These are phyloP conservation scores for Antidorcas marsupialis DNA, from an alignment of 2,113 vertebrate genomes.

Conservation along the genomic window DNA sequence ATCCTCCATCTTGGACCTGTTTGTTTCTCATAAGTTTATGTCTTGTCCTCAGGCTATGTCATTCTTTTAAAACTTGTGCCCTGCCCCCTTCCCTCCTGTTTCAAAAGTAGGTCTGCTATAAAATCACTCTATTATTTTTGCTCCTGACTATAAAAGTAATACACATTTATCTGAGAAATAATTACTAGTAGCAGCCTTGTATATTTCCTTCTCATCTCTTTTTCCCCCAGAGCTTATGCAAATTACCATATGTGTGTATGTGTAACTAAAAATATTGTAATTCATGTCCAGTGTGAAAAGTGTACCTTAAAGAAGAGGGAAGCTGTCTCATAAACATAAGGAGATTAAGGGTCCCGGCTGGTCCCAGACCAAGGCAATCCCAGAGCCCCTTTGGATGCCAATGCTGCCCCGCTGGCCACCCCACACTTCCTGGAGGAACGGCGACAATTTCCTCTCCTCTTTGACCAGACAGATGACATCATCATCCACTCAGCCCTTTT, in stretches of 20 bases:
- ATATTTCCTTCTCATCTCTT: neutral
- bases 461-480: neutral
- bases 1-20: neutral
- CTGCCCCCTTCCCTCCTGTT: neutral
- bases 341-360: accelerated
- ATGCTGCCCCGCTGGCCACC: accelerated
- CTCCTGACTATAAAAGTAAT: neutral
- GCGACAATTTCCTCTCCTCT: neutral
- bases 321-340: neutral
- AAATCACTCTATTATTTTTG: neutral
- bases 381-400: neutral
- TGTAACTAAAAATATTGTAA: neutral
- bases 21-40: neutral
- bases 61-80: neutral
- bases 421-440: accelerated
- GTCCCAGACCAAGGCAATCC: neutral
- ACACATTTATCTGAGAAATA: neutral
- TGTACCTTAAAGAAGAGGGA: neutral
- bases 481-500: neutral
- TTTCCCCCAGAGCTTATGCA: neutral
- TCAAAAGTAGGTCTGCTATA: neutral
- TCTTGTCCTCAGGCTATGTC: neutral
- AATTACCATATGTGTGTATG: too few species aligned
- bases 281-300: neutral
- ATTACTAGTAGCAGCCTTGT: neutral